These are phyloP conservation scores for Orycteropus afer DNA, from an alignment of 2,113 vertebrate species.

Conservation along the genomic window DNA sequence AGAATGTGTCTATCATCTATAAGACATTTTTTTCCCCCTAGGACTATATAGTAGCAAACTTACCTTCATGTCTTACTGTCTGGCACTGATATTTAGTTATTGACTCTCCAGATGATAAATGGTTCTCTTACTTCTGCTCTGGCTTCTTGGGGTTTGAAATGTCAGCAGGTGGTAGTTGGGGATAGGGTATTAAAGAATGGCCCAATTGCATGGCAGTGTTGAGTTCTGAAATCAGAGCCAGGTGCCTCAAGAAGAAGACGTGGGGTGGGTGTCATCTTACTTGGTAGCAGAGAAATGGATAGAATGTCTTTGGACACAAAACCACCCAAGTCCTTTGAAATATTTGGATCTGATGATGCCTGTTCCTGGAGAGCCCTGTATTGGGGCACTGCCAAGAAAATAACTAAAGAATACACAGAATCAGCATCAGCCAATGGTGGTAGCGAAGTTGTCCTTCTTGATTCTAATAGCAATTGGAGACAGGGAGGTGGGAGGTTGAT, in stretches of 20 bases:
- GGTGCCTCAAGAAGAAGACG: background rate
- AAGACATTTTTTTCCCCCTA: background rate
- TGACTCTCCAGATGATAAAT: background rate
- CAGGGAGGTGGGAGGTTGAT: background rate
- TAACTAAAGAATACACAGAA: background rate
- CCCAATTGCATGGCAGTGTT: background rate
- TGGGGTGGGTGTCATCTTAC: background rate
- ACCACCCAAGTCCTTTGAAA: background rate
- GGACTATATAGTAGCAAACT: background rate
- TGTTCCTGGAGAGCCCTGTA: background rate
- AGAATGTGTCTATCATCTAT: background rate
- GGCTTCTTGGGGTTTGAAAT: slow-evolving; percentile 9
- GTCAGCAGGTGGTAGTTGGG: no score
- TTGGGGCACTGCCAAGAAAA: background rate
- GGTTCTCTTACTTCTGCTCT: background rate
- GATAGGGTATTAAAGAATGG: background rate
- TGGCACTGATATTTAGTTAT: background rate
- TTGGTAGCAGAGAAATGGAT: background rate
- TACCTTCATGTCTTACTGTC: slow-evolving; percentile 60
- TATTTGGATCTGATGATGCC: background rate
- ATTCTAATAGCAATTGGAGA: background rate
- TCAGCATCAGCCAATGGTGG: background rate
- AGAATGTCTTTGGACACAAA: background rate
- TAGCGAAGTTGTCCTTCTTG: background rate
- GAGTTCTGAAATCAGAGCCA: background rate